Base-by-base conservation (phyloP, 2,113 vertebrate genomes). In the Opisthocomus hoazin region DNA sequence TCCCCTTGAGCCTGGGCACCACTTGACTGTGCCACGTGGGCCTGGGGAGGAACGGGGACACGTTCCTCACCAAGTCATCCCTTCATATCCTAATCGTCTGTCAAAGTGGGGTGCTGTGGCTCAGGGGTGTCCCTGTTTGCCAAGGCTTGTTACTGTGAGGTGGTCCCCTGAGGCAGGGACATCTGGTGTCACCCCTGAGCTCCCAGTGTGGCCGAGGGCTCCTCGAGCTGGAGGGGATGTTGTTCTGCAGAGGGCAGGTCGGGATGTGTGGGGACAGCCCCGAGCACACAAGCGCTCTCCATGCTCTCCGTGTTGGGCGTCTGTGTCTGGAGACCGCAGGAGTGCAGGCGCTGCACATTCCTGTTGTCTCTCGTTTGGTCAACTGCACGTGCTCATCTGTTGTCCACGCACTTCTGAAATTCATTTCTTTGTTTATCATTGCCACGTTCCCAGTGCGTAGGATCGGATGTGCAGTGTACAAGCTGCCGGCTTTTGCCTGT, bases 201-300 rank as follows among this genome's bases (percentile, higher is more conserved):
- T 64, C 36, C 41, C 46, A 48, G 82, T 1, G 0, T 15, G 58
- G 34, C 45, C 0, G 1, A 56, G 61, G 23, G 41, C 46, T 66
- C 12, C 54, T n/a, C 0, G 2, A n/a, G 48, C 20, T 2, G 2
- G 27, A 7, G 34, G 48, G 15, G 45, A 15, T 17, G 15, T 45
- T 60, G 16, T 32, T 61, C 29, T 34, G 6, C 37, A 19, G 26
- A 12, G 58, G 54, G 65, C n/a, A 37, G 53, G n/a, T 73, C 53
- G 56, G 60, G 15, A 11, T 11, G 30, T 57, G 27, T 10, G 4
- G 29, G 26, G 43, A 13, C 27, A 43, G 36, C 39, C 43, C 26
- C 1, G 0, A 12, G 27, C 7, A 5, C 15, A 19, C 0, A 3
- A 12, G 8, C 1, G 1, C 11, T 30, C 68, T 66, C 27, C 0